Evolutionary conservation across 2,797 vertebrate species (phyloP).

Genomic region (Champsocephalus esox): DNA sequence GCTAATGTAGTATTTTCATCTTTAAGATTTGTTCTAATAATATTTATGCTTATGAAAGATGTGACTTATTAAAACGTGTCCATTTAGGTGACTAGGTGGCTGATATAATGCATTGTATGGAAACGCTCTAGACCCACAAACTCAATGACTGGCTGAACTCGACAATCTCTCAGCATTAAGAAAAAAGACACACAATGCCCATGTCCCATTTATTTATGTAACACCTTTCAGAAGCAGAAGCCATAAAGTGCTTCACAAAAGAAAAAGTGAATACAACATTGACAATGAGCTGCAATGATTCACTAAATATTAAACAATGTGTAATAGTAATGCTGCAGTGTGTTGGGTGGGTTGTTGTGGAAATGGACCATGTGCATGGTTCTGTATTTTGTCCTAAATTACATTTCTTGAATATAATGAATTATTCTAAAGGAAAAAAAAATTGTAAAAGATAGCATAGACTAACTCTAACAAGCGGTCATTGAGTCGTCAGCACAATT

Average conservation of each 20-base stretch:
- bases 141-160: background rate
- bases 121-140: background rate
- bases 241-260: background rate
- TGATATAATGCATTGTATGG: background rate
- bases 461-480: constrained; percentile 53
- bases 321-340: too few species aligned
- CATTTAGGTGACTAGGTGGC: background rate
- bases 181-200: background rate
- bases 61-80: background rate
- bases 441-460: constrained; percentile 20
- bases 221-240: constrained; percentile 4
- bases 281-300: background rate
- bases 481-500: constrained; percentile 54
- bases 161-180: background rate
- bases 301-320: too few species aligned
- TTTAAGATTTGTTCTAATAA: too few species aligned
- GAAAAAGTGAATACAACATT: background rate
- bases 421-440: constrained; percentile 17
- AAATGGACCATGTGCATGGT: background rate
- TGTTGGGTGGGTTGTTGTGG: background rate
- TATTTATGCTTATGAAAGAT: background rate
- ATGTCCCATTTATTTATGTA: constrained; percentile 13
- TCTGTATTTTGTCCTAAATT: background rate
- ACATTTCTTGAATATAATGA: constrained; percentile 10
- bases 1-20: background rate